These are phyloP conservation scores for Heliangelus exortis DNA, from an alignment of 2,797 vertebrate genomes.

Conservation along the genomic window DNA sequence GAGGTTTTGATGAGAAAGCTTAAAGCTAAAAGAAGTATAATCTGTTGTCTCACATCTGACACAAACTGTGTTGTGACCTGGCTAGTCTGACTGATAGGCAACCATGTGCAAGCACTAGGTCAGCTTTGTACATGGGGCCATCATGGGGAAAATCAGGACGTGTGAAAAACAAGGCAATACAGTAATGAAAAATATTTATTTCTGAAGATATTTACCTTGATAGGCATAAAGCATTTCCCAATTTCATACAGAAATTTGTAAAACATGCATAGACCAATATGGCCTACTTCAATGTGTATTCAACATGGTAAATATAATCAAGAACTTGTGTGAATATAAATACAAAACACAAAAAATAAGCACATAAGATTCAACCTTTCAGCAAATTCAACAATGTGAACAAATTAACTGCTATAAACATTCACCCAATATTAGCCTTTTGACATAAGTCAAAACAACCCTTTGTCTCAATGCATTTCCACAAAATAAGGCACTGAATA, in stretches of 20 bases:
- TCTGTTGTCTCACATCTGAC: not conserved
- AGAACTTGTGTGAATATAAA: slow-evolving; percentile 79
- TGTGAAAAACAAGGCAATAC: slow-evolving; percentile 12
- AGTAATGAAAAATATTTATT: slow-evolving; percentile 86
- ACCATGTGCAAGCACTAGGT: not conserved
- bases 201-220: slow-evolving; percentile 85
- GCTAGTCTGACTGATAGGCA: not conserved
- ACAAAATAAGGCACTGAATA: slow-evolving; percentile 48
- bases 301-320: slow-evolving; percentile 88
- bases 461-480: slow-evolving; percentile 51
- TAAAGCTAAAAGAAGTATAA: not conserved
- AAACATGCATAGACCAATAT: slow-evolving; percentile 88
- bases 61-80: not conserved
- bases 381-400: slow-evolving; percentile 75
- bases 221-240: slow-evolving; percentile 81
- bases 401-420: slow-evolving; percentile 70
- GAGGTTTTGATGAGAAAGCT: not conserved
- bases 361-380: slow-evolving; percentile 74
- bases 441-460: slow-evolving; percentile 66
- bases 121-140: fast-evolving
- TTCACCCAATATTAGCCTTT: slow-evolving; percentile 70
- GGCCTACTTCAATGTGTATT: slow-evolving; percentile 83
- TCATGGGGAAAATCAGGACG: not conserved
- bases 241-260: slow-evolving; percentile 93
- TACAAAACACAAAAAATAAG: slow-evolving; percentile 78